Percentiles rank a stretch among this genome's conserved stretches.
phyloP scores from a whole-genome alignment of 2,888 invertebrate genomes.

The Dilophus febrilis region DNA sequence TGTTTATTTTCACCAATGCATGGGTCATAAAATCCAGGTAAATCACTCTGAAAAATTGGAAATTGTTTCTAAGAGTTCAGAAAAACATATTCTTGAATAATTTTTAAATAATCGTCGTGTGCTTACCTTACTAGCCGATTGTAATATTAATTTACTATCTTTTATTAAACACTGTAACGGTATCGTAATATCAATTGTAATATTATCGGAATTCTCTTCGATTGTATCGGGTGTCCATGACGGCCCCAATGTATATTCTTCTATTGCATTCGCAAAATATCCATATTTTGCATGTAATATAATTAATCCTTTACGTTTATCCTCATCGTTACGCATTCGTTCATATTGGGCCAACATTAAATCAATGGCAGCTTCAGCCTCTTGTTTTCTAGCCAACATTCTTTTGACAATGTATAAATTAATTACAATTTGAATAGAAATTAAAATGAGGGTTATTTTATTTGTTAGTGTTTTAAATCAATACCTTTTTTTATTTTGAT shows the following conservation, averaged over 20 bases:
- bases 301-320: slow-evolving; percentile 64
- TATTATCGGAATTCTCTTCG: slow-evolving; percentile 14
- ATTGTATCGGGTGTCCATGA: slow-evolving; percentile 15
- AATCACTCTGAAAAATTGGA: slow-evolving; percentile 66
- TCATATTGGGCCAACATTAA: slow-evolving; percentile 84
- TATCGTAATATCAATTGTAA: slow-evolving; percentile 75
- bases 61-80: no score
- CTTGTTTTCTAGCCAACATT: slow-evolving; percentile 59
- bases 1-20: slow-evolving; percentile 84
- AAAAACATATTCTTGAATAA: no score
- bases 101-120: no score
- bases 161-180: slow-evolving; percentile 87
- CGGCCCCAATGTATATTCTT: no score
- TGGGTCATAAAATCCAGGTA: slow-evolving; percentile 95
- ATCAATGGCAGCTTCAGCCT: slow-evolving; percentile 73
- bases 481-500: slow-evolving; percentile 56
- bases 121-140: slow-evolving; percentile 72
- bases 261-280: slow-evolving; percentile 33
- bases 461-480: no score
- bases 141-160: slow-evolving; percentile 72
- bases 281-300: slow-evolving; percentile 74
- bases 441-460: no score
- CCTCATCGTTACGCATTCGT: slow-evolving; percentile 66
- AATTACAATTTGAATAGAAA: no score
- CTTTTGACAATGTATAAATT: slow-evolving; percentile 17